Base-by-base conservation (phyloP, 53 echinoderm and acorn worm genomes). In the Patiria pectinifera region DNA sequence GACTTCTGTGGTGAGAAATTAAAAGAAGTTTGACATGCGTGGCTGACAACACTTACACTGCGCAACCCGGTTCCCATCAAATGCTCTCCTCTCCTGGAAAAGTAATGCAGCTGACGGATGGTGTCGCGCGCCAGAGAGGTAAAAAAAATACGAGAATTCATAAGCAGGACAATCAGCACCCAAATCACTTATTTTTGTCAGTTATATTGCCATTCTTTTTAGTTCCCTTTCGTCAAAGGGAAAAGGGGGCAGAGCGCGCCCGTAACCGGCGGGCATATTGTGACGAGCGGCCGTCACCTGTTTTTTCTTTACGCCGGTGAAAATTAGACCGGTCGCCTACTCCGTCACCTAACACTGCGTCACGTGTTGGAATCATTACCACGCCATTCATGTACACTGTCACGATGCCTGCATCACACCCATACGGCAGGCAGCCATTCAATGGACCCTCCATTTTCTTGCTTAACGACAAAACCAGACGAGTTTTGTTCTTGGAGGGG, bases 221-320 rank as follows among this genome's bases (percentile, higher is more conserved):
- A 8, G 12, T 78, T 4, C 80, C 48, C 69, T 14, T 70, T 22
- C 26, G n/a, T 24, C 6, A 60, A 35, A 5, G 14, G 19, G 23
- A 70, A 46, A 45, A 47, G 72, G 71, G 21, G 43, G 70, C 25
- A 49, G 58, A 72, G 49, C 48, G 75, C 45, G 60, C 35, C 44
- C 72, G 25, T 75, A 45, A 71, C 76, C 48, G 23, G n/a, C 48
- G 24, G 22, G 86, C 22, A 86, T 24, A 58, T 13, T 72, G 75
- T 72, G 74, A 86, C 86, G 72, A 71, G 75, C 86, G 72, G 60
- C 48, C 78, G 88, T 88, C 88, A 88, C 88, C 88, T 88, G 78
- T 78, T 88, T 88, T 78, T 19, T 19, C 43, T 79, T 80, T 24
- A 35, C 23, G 49, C 72, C 46, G 86, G 70, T 23, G 74, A 86